These are phyloP conservation scores for Clarias fuscus DNA, from an alignment of 2,797 vertebrate genomes.

Conservation along the genomic window DNA sequence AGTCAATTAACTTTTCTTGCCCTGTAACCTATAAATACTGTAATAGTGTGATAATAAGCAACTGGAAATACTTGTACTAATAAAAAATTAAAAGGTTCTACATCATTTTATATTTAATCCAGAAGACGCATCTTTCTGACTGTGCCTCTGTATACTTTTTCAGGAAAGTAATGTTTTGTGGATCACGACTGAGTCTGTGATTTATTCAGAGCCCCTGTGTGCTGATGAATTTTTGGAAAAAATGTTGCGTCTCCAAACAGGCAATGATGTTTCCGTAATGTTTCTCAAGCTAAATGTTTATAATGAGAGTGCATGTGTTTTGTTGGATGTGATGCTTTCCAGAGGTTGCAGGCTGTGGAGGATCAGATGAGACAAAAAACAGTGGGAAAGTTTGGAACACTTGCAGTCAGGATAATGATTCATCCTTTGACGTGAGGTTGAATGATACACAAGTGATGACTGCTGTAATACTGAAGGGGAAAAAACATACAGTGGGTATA, in stretches of 20 bases:
- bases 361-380: slow-evolving; percentile 5
- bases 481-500: neutral
- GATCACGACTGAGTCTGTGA: neutral
- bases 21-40: neutral
- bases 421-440: neutral
- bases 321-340: neutral
- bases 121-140: neutral
- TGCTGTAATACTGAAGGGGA: neutral
- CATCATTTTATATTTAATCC: neutral
- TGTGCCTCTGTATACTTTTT: neutral
- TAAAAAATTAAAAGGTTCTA: neutral
- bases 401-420: neutral
- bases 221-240: slow-evolving; percentile 49
- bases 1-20: neutral
- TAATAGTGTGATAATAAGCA: neutral
- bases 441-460: neutral
- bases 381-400: neutral
- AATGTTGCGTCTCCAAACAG: slow-evolving; percentile 43
- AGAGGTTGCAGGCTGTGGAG: neutral
- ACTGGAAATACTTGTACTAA: neutral
- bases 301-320: slow-evolving; percentile 5
- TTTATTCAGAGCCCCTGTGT: slow-evolving; percentile 16
- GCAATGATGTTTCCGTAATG: slow-evolving; percentile 35
- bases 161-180: neutral
- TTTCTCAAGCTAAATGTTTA: slow-evolving; percentile 53